Base-by-base conservation (phyloP, 92 coral and sea anemone species). In the Porites evermanni region DNA sequence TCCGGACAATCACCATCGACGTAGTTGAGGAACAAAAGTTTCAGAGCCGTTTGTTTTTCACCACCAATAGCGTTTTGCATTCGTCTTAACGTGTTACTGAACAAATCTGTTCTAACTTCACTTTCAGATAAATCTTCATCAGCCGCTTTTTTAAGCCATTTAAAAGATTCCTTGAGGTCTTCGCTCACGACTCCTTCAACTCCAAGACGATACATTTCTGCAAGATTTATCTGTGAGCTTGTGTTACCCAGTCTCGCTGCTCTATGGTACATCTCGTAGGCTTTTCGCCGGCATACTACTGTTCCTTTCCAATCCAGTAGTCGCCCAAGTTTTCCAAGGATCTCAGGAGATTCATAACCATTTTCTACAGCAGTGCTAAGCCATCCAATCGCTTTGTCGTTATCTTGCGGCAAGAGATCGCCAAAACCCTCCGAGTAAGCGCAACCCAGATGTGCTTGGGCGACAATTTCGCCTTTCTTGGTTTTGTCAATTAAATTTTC, bases 141-240 rank as follows among this genome's bases (percentile, higher is more conserved):
- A 51, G 93, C 94, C 17, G 95, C 95, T 17, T 74, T 79, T 80
- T 84, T 93, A 52, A 83, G 91, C 95, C 95, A 93, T 59, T 71
- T 79, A 79, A 93, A 93, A 7, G 95, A 92, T 70, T 93, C 92
- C 19, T 79, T 75, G 32, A 93, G 8, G 63, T 93, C 96, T 76
- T 82, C 87, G 20, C 64, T 24, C 58, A 93, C 92, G 18, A 92
- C 91, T 6, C 78, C 89, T 68, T 89, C 88, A 8, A 86, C 71
- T 2, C 95, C 95, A 79, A 87, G 86, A 32, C 93, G 87, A 84
- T 89, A 92, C 13, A 81, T 75, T 69, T 92, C 93, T 51, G 91
- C 95, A 29, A 92, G 77, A 74, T 77, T 92, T 12, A 92, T 5
- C 76, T 89, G 87, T 23, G 95, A 66, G 29, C 10, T 7, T 23